A percentile compares a stretch with the other conserved stretches of the same genome.
These are phyloP conservation scores for Axinella damicornis DNA, from an alignment of 37 sponge, comb jelly and placozoan species.

Conservation along the genomic window DNA sequence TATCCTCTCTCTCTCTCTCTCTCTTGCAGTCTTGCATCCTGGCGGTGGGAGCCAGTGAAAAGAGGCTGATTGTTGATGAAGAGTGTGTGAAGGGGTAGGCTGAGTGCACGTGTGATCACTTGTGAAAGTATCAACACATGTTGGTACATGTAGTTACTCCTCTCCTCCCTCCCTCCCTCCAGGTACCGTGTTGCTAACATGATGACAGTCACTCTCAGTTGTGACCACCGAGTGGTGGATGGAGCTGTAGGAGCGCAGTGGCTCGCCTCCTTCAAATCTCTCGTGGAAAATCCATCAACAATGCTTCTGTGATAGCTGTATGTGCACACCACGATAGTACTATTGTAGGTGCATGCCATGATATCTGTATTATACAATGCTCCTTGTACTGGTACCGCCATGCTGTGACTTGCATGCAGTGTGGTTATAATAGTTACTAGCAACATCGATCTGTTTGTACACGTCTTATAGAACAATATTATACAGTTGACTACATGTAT, in stretches of 20 bases:
- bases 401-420: no score
- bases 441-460: no score
- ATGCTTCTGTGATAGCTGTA: conserved; percentile 74
- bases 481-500: no score
- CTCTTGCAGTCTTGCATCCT: conserved; percentile 83
- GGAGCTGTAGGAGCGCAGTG: conserved; percentile 97
- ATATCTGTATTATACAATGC: no score
- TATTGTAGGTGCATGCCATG: no score
- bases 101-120: no score
- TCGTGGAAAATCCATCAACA: conserved; percentile 85
- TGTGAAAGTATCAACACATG: no score
- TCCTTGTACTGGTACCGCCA: no score
- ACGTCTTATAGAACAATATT: no score
- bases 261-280: conserved; percentile 78
- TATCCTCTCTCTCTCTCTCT: not conserved
- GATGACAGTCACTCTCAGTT: conserved; percentile 97
- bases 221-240: conserved; percentile 98
- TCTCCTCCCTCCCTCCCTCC: conserved; percentile 8
- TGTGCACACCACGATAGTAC: no score
- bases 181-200: conserved; percentile 68
- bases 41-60: conserved; percentile 95
- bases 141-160: no score
- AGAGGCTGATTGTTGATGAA: conserved; percentile 80
- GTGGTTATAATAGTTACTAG: no score
- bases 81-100: conserved; percentile 49